Base-by-base conservation (phyloP, 2,888 invertebrate species). In the Caenorhabditis imperialis region DNA sequence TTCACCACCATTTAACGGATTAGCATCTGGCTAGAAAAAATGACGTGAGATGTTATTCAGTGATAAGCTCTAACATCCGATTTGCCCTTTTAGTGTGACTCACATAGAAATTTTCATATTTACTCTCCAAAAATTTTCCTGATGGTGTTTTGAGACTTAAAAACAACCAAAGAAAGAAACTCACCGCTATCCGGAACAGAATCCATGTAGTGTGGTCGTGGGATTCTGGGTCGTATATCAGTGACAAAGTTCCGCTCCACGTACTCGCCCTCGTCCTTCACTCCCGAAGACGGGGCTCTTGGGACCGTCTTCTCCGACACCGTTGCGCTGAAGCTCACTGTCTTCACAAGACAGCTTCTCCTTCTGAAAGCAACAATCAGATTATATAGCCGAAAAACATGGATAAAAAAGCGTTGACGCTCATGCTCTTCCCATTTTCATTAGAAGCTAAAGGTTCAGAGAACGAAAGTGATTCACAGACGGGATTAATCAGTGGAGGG, bases 301-400 rank as follows among this genome's bases (percentile, higher is more conserved):
- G 65, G 55, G 10, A 55, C 7, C 5, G 25, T 44, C 12, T 40
- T 3, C n/a, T 67, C 67, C 2, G 57, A 57, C 20, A 67, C 67
- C 35, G 51, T 67, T n/a, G 33, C 14, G n/a, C 57, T 44, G 27
- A 48, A 67, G 45, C 67, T 67, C 6, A 67, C 67, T 23, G 67
- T 57, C 37, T 67, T 67, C 35, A 50, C 42, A 18, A 67, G 50
- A 45, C 42, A 57, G 45, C 57, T 51, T 20, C 55, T 48, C 14
- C 47, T 65, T 25, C 67, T 67, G 67, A 51, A 57, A 67, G 33
- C 20, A 25, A 47, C 10, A 6, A 44, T 16, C 16, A 38, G 3
- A n/a, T 38, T 38, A 7, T 14, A 38, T 38, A n/a, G 16, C 38
- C 38, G 20, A 33, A 12, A 20, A 50, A n/a, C 25, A 16, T n/a